Conservation (phyloP, 1,140 invertebrate genomes). For the Coenobita brevimanus region DNA sequence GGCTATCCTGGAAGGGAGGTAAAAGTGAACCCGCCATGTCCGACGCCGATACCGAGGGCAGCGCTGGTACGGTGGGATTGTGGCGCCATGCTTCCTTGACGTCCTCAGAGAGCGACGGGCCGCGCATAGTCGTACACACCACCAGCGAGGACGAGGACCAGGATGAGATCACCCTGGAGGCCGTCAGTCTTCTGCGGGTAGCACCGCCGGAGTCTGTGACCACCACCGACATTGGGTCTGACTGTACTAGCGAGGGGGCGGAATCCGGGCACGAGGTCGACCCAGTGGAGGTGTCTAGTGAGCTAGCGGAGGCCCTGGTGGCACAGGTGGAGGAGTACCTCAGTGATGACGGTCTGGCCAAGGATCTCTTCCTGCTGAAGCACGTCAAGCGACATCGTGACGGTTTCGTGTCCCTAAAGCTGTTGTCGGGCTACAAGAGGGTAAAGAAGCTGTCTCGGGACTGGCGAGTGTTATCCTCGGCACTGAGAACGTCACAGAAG, state of each 20-base stretch:
- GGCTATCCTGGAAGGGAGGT: too few relatives aligned
- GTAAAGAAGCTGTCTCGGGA: conserved; percentile 94
- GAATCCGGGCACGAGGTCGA: conserved; percentile 36
- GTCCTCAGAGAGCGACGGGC: conserved; percentile 51
- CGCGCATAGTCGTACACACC: conserved; percentile 10
- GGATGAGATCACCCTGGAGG: not conserved
- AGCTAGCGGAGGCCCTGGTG: conserved; percentile 74
- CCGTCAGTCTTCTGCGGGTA: not conserved
- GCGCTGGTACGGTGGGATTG: not conserved
- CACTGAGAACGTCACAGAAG: conserved; percentile 84
- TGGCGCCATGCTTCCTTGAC: conserved; percentile 16
- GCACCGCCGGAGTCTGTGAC: not conserved
- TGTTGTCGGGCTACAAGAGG: conserved; percentile 93
- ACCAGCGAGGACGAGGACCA: conserved; percentile 27
- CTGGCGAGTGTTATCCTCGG: conserved; percentile 91
- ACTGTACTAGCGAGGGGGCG: conserved; percentile 56
- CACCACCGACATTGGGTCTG: conserved; percentile 32
- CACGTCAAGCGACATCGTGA: conserved; percentile 95
- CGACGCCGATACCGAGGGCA: conserved; percentile 40
- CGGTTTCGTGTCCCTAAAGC: conserved; percentile 93
- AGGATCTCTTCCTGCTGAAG: conserved; percentile 95
- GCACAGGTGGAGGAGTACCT: conserved; percentile 94
- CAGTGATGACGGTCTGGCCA: conserved; percentile 94
- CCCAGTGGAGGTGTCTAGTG: not conserved
- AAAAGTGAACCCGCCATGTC: too few relatives aligned